These are phyloP conservation scores for Ridgeia piscesae DNA, from an alignment of 1,140 invertebrate species.

Conservation along the genomic window DNA sequence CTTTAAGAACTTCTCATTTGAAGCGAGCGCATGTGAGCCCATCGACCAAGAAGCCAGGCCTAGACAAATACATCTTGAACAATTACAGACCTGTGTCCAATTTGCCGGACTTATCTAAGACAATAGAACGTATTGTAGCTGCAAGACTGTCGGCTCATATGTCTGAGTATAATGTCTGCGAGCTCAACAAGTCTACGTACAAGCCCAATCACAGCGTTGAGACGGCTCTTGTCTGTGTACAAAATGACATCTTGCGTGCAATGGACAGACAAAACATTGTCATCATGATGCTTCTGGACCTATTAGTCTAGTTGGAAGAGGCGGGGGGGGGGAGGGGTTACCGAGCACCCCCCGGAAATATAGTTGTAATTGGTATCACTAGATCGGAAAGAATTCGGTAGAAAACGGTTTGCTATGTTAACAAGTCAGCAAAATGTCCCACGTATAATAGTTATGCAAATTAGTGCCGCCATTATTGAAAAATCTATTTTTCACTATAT, in stretches of 20 bases:
- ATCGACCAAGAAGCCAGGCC: background rate
- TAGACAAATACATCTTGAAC: background rate
- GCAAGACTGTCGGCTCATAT: background rate
- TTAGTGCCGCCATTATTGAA: no score
- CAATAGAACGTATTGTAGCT: background rate
- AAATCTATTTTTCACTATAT: no score
- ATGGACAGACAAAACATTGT: background rate
- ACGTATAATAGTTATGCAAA: no score
- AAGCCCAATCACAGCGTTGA: background rate
- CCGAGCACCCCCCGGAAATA: no score
- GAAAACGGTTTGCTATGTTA: no score
- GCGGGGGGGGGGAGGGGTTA: no score
- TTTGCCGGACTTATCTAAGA: background rate
- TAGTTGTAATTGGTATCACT: no score
- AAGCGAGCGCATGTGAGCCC: slow-evolving; percentile 9
- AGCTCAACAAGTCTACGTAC: background rate
- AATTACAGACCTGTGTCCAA: slow-evolving; percentile 11
- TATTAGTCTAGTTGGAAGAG: no score
- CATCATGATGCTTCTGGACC: background rate
- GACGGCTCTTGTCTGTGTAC: slow-evolving; percentile 14
- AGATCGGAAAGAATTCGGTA: no score
- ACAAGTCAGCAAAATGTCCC: no score
- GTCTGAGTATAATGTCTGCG: background rate
- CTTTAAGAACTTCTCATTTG: background rate
- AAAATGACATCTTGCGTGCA: slow-evolving; percentile 9